Conservation (phyloP, 2,888 invertebrate genomes). For the Halocaridina rubra region DNA sequence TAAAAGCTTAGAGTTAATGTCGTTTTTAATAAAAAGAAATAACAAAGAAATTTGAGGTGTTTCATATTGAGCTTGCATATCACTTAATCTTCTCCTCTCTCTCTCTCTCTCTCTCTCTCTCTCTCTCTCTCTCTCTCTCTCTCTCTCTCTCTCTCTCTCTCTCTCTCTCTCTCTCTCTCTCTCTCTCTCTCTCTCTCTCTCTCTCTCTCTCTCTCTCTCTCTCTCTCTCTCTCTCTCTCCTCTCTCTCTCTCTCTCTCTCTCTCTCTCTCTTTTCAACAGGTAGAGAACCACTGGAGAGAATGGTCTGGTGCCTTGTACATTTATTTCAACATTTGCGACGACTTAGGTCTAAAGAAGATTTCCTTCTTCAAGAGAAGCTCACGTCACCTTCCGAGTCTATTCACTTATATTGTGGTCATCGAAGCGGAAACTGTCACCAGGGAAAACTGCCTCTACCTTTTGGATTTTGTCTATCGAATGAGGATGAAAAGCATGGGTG, state of each 20-base stretch:
- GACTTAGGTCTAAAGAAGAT: slow-evolving; percentile 25
- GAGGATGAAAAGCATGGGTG: slow-evolving; percentile 24
- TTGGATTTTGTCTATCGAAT: slow-evolving; percentile 45
- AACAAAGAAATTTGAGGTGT: no score
- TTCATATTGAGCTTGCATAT: no score
- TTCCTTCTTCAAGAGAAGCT: slow-evolving; percentile 20
- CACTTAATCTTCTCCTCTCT: neutral
- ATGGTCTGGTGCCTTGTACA: slow-evolving; percentile 37
- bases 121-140: neutral
- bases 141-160: neutral
- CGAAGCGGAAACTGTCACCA: slow-evolving; percentile 38
- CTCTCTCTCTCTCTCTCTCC: slow-evolving; percentile 1
- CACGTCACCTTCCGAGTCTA: neutral
- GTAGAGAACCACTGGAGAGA: slow-evolving; percentile 39
- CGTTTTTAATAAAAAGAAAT: no score
- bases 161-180: neutral
- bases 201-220: neutral
- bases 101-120: neutral
- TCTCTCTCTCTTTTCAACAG: neutral
- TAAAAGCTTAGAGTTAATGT: no score
- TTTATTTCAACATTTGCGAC: slow-evolving; percentile 39
- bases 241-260: neutral
- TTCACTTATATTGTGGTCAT: slow-evolving; percentile 37
- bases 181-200: neutral
- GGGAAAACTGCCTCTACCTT: slow-evolving; percentile 35